These are phyloP conservation scores for Meganola albula DNA, from an alignment of 2,888 invertebrate genomes.

Conservation along the genomic window DNA sequence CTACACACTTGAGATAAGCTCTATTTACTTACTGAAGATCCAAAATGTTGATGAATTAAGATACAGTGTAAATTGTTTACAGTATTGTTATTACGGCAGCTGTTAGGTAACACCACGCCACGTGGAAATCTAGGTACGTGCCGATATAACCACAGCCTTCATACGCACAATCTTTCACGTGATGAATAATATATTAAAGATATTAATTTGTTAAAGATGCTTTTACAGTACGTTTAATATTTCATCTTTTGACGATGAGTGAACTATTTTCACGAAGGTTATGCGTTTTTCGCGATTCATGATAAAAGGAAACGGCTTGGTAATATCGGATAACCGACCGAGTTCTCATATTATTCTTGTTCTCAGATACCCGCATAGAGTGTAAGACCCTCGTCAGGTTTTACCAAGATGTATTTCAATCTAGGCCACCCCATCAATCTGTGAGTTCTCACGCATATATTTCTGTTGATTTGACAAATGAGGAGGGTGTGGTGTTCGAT, in stretches of 20 bases:
- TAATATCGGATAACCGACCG: slow-evolving; percentile 47
- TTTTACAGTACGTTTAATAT: no score
- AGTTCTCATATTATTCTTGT: slow-evolving; percentile 64
- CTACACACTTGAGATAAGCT: slow-evolving; percentile 52
- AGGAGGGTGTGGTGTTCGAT: slow-evolving; percentile 66
- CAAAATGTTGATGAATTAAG: slow-evolving; percentile 38
- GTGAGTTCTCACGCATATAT: slow-evolving; percentile 75
- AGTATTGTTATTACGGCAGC: slow-evolving; percentile 21
- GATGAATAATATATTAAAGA: no score
- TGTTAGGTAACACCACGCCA: slow-evolving; percentile 14
- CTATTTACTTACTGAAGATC: slow-evolving; percentile 49
- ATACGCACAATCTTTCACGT: no score
- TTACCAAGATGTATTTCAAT: slow-evolving; percentile 74
- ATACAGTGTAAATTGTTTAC: slow-evolving; percentile 36
- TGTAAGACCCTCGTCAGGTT: slow-evolving; percentile 73
- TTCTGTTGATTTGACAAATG: slow-evolving; percentile 78
- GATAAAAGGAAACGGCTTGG: slow-evolving; percentile 26
- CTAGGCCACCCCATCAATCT: slow-evolving; percentile 75
- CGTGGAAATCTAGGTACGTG: slow-evolving; percentile 7
- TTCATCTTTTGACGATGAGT: no score
- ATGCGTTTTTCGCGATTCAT: slow-evolving; percentile 18
- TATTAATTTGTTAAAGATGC: no score
- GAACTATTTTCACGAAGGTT: slow-evolving; percentile 17
- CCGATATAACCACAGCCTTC: slow-evolving; percentile 3
- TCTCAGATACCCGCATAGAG: slow-evolving; percentile 56